Evolutionary conservation across 1,140 invertebrate species (phyloP).

Genomic region (Dendrolimus kikuchii): DNA sequence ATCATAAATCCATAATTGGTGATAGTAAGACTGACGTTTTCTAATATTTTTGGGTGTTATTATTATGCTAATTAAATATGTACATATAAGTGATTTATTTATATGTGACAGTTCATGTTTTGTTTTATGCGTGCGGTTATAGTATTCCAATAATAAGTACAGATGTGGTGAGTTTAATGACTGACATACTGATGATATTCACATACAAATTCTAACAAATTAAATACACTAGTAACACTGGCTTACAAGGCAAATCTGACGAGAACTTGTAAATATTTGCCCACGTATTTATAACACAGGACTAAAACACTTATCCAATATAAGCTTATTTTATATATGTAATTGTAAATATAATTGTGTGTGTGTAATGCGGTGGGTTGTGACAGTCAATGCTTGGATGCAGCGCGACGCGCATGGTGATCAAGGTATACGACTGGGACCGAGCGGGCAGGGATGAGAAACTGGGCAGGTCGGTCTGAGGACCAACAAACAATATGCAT

Average conservation of each 20-base stretch:
- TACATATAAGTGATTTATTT: too few relatives aligned
- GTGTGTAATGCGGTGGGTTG: conserved; percentile 42
- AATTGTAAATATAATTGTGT: conserved; percentile 13
- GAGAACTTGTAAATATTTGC: too few relatives aligned
- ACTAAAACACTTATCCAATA: conserved; percentile 1
- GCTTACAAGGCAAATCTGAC: too few relatives aligned
- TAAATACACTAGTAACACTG: too few relatives aligned
- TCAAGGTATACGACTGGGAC: conserved; percentile 83
- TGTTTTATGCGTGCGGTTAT: conserved; percentile 12
- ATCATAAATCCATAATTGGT: background rate
- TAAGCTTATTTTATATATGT: conserved; percentile 1
- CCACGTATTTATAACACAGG: background rate
- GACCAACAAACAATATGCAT: conserved; percentile 1
- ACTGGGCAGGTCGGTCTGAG: conserved; percentile 80
- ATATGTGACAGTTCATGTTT: conserved; percentile 1
- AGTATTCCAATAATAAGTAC: background rate
- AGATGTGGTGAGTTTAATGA: conserved; percentile 10
- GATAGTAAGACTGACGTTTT: conserved; percentile 15
- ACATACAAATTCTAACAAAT: too few relatives aligned
- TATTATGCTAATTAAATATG: too few relatives aligned
- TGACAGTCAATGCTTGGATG: conserved; percentile 58
- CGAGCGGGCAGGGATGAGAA: conserved; percentile 83
- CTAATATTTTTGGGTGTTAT: too few relatives aligned
- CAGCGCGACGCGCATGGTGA: conserved; percentile 28
- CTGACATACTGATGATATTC: background rate